These are phyloP conservation scores for Galaxea fascicularis DNA, from an alignment of 92 coral and sea anemone genomes.

Conservation along the genomic window DNA sequence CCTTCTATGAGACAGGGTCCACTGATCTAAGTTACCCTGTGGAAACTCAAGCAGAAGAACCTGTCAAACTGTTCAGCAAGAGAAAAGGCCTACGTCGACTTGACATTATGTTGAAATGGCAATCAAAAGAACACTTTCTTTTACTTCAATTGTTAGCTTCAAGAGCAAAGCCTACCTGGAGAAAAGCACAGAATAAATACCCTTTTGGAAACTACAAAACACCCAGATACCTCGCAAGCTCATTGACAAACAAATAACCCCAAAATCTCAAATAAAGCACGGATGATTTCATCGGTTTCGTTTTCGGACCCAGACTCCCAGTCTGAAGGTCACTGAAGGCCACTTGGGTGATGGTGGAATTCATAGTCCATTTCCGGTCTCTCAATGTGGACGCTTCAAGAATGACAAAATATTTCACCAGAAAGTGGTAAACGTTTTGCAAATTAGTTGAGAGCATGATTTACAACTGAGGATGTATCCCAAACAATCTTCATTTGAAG, in stretches of 20 bases:
- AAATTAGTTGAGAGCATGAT: not conserved
- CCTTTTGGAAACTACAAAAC: constrained; percentile 60
- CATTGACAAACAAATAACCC: constrained; percentile 58
- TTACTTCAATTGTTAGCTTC: too few relatives aligned
- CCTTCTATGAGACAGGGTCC: too few relatives aligned
- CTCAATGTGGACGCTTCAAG: not conserved
- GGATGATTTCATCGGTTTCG: not conserved
- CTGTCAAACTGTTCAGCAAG: too few relatives aligned
- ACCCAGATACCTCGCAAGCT: constrained; percentile 94
- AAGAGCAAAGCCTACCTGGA: constrained; percentile 85
- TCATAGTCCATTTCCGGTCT: constrained; percentile 23
- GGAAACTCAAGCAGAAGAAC: too few relatives aligned
- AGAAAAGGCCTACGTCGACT: too few relatives aligned
- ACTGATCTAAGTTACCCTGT: too few relatives aligned
- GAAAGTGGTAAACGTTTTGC: not conserved
- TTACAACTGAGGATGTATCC: not conserved
- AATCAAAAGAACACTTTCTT: too few relatives aligned
- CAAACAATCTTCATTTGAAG: not conserved
- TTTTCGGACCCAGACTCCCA: constrained; percentile 27
- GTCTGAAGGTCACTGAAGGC: constrained; percentile 53
- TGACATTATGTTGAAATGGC: too few relatives aligned
- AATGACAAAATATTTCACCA: not conserved
- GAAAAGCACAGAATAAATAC: constrained; percentile 70
- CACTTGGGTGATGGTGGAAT: not conserved
- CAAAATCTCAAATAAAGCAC: not conserved